Evolutionary conservation across 2,797 vertebrate genomes (phyloP), one percentile per base, ranked within the genome.

Genomic region (Hypotaenidia philippensis): DNA sequence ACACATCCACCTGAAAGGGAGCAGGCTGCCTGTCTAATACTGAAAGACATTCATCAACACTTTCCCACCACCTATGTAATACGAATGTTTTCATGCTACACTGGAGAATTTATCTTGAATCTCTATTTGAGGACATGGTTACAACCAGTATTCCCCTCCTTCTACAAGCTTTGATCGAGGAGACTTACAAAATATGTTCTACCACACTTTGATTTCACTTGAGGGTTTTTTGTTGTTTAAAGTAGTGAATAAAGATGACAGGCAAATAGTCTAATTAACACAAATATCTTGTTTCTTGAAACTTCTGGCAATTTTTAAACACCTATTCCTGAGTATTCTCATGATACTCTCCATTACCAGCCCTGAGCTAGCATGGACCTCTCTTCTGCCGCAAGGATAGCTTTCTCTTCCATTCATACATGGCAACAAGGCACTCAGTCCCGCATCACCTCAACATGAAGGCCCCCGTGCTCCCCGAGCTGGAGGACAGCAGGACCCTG

Each of bases 171-270:
- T 95, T 90, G 86, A 94, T 95, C 85, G 92, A 74, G 70, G 17
- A 92, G 74, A 85, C 32, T 92, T 52, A 90, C 66, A 38, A 89
- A 93, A 90, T 72, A 70, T 36, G 68, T 92, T 97, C 92, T 29
- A 90, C 41, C 63, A 80, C 0, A 3, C 89, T 94, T 87, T 92
- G 76, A 89, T 91, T 94, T 94, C 77, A 94, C 90, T 91, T 38
- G 56, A 69, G 66, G 68, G 49, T 25, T 92, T 92, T 84, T 91
- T 94, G 81, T 93, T 96, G 87, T 92, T 96, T 85, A 87, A 94
- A 88, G 60, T 32, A 65, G 59, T 32, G 66, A 89, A 90, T 91
- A 95, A 95, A 93, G 66, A 95, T 90, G 96, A 96, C 75, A 92
- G 70, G 86, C 36, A 87, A 93, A 82, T 38, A 87, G 36, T 40